Percentiles rank a stretch among this genome's conserved stretches.
phyloP scores from a whole-genome alignment of 2,113 vertebrate genomes.

The Grantiella picta region DNA sequence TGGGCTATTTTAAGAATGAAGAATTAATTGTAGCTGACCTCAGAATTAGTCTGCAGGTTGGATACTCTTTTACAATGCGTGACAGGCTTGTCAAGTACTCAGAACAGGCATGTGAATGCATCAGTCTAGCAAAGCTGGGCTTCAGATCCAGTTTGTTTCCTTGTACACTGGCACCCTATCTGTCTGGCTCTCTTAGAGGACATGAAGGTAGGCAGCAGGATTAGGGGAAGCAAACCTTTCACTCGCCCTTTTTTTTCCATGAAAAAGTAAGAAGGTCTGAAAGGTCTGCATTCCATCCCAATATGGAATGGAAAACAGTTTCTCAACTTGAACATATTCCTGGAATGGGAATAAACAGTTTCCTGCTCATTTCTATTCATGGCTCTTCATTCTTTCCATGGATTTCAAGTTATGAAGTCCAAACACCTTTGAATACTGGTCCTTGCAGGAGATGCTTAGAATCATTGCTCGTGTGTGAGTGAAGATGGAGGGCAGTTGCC shows the following conservation, averaged over 20 bases:
- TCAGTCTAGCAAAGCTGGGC: not conserved
- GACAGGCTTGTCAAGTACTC: not conserved
- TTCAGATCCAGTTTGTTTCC: not conserved
- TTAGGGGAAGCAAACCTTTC: not conserved
- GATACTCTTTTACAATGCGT: not conserved
- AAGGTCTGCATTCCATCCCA: not conserved
- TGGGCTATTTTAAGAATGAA: not conserved
- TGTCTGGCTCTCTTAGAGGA: not conserved
- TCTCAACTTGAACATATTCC: not conserved
- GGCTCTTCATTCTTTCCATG: not conserved
- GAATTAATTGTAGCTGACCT: constrained; percentile 9
- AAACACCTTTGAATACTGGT: not conserved
- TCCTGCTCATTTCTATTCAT: not conserved
- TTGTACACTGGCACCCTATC: not conserved
- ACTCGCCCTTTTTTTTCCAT: not conserved
- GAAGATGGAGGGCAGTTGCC: not conserved
- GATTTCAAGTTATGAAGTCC: not conserved
- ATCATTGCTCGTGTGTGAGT: not conserved
- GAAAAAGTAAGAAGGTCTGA: not conserved
- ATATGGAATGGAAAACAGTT: constrained; percentile 25
- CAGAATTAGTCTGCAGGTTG: not conserved
- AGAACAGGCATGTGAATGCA: not conserved
- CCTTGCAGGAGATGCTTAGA: not conserved
- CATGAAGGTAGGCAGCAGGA: not conserved
- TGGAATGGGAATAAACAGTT: not conserved